Conservation (phyloP, 1,140 invertebrate genomes). For the Ruditapes philippinarum region DNA sequence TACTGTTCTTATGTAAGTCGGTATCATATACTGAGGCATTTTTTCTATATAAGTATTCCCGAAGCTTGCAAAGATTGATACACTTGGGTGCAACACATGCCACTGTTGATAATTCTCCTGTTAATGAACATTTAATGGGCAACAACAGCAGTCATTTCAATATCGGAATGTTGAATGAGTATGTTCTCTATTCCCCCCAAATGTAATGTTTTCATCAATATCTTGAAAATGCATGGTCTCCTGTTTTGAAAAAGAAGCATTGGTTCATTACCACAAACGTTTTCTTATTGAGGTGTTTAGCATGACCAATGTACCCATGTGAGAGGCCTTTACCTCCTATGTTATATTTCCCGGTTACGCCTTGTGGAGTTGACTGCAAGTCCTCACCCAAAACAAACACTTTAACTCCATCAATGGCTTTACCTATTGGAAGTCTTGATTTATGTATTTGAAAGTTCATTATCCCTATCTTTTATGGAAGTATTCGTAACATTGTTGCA, state of each 20-base stretch:
- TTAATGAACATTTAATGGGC: conserved; percentile 67
- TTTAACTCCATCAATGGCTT: conserved; percentile 67
- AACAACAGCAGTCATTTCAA: conserved; percentile 76
- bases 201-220: conserved; percentile 72
- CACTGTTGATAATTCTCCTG: conserved; percentile 66
- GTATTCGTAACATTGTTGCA: conserved; percentile 74
- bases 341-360: conserved; percentile 75
- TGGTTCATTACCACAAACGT: conserved; percentile 64
- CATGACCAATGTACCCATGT: conserved; percentile 75
- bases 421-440: conserved; percentile 73
- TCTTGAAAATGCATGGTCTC: conserved; percentile 76
- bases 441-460: conserved; percentile 58
- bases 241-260: conserved; percentile 74
- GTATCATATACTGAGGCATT: conserved; percentile 77
- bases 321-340: conserved; percentile 76
- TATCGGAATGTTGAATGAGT: conserved; percentile 73
- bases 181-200: conserved; percentile 79
- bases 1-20: conserved; percentile 72
- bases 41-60: conserved; percentile 73
- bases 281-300: conserved; percentile 63
- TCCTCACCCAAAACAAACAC: conserved; percentile 77
- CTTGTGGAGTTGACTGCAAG: conserved; percentile 77
- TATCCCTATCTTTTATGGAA: too few relatives aligned
- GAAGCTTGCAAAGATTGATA: conserved; percentile 71
- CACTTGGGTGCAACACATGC: conserved; percentile 74